Percentiles rank a stretch among this genome's conserved stretches.
phyloP scores from a whole-genome alignment of 2,113 vertebrate genomes.

The Dasyornis broadbenti region DNA sequence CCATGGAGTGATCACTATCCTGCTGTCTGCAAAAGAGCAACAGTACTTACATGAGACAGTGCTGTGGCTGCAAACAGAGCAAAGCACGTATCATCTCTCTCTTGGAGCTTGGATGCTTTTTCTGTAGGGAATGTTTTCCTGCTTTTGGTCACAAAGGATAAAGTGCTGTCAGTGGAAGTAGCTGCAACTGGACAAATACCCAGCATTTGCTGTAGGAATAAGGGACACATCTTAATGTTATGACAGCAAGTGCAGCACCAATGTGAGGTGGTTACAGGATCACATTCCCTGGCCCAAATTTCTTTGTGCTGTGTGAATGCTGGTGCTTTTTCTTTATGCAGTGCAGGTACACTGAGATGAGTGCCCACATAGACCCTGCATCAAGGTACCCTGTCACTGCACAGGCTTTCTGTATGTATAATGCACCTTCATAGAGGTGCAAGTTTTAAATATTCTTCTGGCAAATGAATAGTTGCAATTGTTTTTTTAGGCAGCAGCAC shows the following conservation, averaged over 20 bases:
- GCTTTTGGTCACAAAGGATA: not conserved
- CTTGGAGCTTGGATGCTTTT: not conserved
- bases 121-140: not conserved
- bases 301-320: not conserved
- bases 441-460: not conserved
- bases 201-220: not conserved
- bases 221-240: not conserved
- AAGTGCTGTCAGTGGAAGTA: not conserved
- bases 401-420: not conserved
- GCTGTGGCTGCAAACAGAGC: not conserved
- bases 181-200: not conserved
- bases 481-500: not conserved
- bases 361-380: accelerated
- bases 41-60: not conserved
- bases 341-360: not conserved
- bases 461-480: not conserved
- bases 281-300: not conserved
- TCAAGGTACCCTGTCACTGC: accelerated
- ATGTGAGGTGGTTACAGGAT: not conserved
- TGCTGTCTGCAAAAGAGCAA: not conserved
- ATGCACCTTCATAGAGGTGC: not conserved
- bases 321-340: not conserved
- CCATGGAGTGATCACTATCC: not conserved
- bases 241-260: not conserved
- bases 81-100: not conserved